phyloP scores from a whole-genome alignment of 2,113 vertebrate species.

The Chloroceryle aenea region DNA sequence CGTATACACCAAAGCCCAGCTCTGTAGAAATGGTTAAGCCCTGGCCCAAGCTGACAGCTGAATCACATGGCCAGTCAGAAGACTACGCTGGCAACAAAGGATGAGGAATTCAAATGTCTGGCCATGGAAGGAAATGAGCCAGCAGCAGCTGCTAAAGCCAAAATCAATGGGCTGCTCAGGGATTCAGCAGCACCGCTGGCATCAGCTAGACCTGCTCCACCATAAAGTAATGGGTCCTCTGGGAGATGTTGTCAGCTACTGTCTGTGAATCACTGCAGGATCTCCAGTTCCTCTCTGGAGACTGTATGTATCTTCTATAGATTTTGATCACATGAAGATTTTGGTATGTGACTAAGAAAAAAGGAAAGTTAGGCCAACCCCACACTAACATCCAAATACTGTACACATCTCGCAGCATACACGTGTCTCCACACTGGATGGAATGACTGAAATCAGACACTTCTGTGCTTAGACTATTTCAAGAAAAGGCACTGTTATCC shows the following conservation, averaged over 20 bases:
- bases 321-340: background rate
- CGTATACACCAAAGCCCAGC: background rate
- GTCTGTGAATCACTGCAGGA: background rate
- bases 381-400: background rate
- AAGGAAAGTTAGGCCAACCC: background rate
- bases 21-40: background rate
- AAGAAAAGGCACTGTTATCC: background rate
- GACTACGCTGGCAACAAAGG: background rate
- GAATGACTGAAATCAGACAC: slow-evolving; percentile 1
- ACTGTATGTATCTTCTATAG: background rate
- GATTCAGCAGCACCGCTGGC: background rate
- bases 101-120: slow-evolving; percentile 9
- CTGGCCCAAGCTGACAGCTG: background rate
- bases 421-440: background rate
- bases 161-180: background rate
- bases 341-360: background rate
- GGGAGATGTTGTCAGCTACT: slow-evolving; percentile 26
- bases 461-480: background rate
- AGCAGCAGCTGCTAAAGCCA: slow-evolving; percentile 16
- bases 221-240: background rate
- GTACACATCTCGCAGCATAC: background rate
- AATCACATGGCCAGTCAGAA: background rate
- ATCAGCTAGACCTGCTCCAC: slow-evolving; percentile 28
- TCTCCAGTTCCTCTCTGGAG: background rate
- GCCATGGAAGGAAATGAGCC: slow-evolving; percentile 2